Evolutionary conservation across 2,888 invertebrate genomes (phyloP).

Genomic region (Pseudolycoriella hygida): DNA sequence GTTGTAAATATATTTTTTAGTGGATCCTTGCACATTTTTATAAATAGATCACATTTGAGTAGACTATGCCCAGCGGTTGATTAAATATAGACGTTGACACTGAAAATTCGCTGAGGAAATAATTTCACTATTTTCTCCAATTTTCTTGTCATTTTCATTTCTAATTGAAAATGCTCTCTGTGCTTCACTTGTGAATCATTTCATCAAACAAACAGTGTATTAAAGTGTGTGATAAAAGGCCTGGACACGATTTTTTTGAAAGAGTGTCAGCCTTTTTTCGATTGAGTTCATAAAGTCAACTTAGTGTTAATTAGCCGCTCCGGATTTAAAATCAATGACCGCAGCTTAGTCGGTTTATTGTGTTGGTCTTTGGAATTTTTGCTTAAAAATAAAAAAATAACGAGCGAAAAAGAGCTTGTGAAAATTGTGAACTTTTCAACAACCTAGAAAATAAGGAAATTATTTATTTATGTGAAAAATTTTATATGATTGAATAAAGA

Average conservation of each 20-base stretch:
- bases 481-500: conserved; percentile 1
- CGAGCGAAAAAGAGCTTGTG: too few relatives aligned
- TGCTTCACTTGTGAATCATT: neutral
- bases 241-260: too few relatives aligned
- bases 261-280: too few relatives aligned
- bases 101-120: neutral
- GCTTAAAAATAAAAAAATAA: too few relatives aligned
- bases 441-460: conserved; percentile 1
- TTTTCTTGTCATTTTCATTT: neutral
- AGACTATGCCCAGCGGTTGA: conserved; percentile 2
- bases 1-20: neutral
- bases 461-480: neutral
- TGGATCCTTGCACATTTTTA: neutral
- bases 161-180: neutral
- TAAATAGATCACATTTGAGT: neutral
- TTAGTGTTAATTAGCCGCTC: too few relatives aligned
- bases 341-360: too few relatives aligned
- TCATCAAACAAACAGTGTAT: neutral
- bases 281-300: too few relatives aligned
- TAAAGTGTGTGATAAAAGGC: neutral
- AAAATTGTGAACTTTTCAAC: neutral
- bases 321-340: too few relatives aligned
- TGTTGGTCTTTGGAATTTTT: too few relatives aligned
- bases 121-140: neutral
- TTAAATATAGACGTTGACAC: conserved; percentile 3